Percentiles rank a stretch among this genome's conserved stretches.
phyloP scores from a whole-genome alignment of 2,888 invertebrate species.

The Lottia scabra region DNA sequence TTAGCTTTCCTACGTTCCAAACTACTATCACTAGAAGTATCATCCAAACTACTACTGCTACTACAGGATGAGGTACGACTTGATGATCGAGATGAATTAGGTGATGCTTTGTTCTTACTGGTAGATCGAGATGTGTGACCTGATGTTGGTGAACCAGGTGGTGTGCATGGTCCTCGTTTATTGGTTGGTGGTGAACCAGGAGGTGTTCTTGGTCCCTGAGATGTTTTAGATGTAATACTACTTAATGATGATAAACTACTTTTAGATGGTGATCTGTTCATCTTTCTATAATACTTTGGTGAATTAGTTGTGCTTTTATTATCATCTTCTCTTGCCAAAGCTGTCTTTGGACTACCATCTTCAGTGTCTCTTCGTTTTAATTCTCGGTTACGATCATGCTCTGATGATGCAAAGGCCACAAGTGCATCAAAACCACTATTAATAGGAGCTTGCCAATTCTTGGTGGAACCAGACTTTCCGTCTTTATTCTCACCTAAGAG shows the following conservation, averaged over 20 bases:
- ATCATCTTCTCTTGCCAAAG: background rate
- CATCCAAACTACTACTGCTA: constrained; percentile 27
- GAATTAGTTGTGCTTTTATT: background rate
- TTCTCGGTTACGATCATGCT: constrained; percentile 75
- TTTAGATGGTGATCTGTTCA: background rate
- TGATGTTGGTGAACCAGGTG: constrained; percentile 35
- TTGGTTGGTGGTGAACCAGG: constrained; percentile 29
- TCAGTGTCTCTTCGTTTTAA: constrained; percentile 18
- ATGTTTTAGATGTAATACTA: constrained; percentile 3
- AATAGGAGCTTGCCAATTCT: constrained; percentile 87
- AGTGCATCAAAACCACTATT: constrained; percentile 93
- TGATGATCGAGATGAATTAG: constrained; percentile 29
- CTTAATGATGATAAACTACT: background rate
- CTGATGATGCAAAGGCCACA: constrained; percentile 92
- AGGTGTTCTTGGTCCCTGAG: constrained; percentile 27
- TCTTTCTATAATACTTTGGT: background rate
- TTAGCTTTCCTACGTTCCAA: constrained; percentile 7
- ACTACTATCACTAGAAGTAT: constrained; percentile 18
- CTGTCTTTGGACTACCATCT: background rate
- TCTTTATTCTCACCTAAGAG: constrained; percentile 4
- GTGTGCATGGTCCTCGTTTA: constrained; percentile 34
- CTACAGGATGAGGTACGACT: constrained; percentile 37
- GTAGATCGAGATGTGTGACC: background rate
- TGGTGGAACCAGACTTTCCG: constrained; percentile 34
- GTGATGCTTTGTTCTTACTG: background rate